phyloP scores from a whole-genome alignment of 1,140 invertebrate species.

The Aphelinus certus region DNA sequence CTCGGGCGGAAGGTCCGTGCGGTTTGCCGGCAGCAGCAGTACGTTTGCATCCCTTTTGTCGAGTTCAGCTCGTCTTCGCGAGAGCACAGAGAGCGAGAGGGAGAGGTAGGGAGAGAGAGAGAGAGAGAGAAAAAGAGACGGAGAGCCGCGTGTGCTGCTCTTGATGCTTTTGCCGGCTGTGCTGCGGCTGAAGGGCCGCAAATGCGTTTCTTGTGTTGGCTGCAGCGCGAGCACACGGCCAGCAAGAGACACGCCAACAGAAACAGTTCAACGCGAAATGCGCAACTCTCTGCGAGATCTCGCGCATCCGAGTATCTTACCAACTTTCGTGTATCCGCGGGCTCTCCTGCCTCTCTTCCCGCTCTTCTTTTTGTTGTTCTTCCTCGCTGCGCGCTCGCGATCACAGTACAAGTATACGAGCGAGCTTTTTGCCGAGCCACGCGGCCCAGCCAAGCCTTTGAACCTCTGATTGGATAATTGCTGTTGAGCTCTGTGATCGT shows the following conservation, averaged over 20 bases:
- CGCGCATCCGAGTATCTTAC: slow-evolving; percentile 60
- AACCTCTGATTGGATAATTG: slow-evolving; percentile 27
- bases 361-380: neutral
- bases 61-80: slow-evolving; percentile 34
- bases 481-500: neutral
- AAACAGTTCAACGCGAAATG: slow-evolving; percentile 53
- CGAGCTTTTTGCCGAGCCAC: neutral
- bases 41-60: slow-evolving; percentile 44
- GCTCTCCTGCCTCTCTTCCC: neutral
- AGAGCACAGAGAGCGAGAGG: too few species aligned
- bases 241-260: neutral
- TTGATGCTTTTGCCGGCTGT: slow-evolving; percentile 23
- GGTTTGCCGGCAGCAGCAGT: neutral
- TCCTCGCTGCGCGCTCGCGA: neutral
- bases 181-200: slow-evolving; percentile 46
- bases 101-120: too few species aligned
- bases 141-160: slow-evolving; percentile 10
- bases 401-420: slow-evolving; percentile 14
- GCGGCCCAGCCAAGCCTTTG: slow-evolving; percentile 8
- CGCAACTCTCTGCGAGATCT: slow-evolving; percentile 47
- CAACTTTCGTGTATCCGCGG: slow-evolving; percentile 2
- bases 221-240: slow-evolving; percentile 46
- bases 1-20: neutral
- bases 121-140: too few species aligned
- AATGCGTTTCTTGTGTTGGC: slow-evolving; percentile 65